phyloP scores from a whole-genome alignment of 2,113 vertebrate species.

The Martes martes region DNA sequence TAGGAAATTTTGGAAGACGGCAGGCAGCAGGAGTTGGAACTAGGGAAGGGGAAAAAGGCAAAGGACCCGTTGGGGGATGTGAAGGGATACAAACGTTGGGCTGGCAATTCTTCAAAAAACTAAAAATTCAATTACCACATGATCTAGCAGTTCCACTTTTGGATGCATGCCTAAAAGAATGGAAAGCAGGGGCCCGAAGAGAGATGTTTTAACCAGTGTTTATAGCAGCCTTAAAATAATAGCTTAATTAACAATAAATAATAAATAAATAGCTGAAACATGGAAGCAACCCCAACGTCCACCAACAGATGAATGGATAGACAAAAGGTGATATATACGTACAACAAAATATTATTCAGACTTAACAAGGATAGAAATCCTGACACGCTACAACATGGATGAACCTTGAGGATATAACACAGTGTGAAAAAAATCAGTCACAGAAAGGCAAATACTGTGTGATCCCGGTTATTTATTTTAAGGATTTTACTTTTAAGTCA shows the following conservation, averaged over 20 bases:
- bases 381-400: background rate
- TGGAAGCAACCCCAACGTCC: background rate
- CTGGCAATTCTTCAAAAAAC: background rate
- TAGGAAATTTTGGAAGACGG: background rate
- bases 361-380: background rate
- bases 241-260: background rate
- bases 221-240: background rate
- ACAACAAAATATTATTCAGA: background rate
- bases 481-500: background rate
- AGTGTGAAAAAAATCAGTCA: background rate
- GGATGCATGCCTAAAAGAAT: background rate
- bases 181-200: background rate
- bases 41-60: background rate
- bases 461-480: background rate
- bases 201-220: background rate
- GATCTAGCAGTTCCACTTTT: background rate
- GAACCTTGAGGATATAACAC: background rate
- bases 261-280: too few species aligned
- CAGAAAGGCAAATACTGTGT: background rate
- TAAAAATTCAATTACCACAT: background rate
- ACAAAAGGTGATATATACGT: background rate
- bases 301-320: background rate
- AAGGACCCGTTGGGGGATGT: background rate
- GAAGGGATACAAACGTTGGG: background rate
- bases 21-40: background rate